Evolutionary conservation across 2,888 invertebrate species (phyloP).

Genomic region (Brachynemurus nebulosus): DNA sequence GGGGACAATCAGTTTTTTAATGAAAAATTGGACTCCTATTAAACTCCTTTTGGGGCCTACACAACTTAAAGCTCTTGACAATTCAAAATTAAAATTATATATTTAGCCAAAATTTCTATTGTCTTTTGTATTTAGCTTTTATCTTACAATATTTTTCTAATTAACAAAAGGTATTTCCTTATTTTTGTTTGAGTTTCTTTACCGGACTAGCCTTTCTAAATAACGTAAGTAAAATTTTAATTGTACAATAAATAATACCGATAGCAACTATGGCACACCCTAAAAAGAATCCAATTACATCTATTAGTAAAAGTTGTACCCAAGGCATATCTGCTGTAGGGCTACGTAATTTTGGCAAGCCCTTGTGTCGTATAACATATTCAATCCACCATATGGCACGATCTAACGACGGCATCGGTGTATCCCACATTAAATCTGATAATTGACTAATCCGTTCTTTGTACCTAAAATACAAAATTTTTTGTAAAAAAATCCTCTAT

Average conservation of each 20-base stretch:
- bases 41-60: too few relatives aligned
- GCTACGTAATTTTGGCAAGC: not conserved
- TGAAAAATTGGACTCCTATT: too few relatives aligned
- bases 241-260: slow-evolving; percentile 1
- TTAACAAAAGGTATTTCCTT: too few relatives aligned
- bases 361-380: slow-evolving; percentile 5
- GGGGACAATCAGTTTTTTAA: too few relatives aligned
- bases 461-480: slow-evolving; percentile 5
- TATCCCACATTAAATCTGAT: slow-evolving; percentile 7
- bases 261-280: not conserved
- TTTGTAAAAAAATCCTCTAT: not conserved
- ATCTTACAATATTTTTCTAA: too few relatives aligned
- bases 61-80: too few relatives aligned
- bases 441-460: slow-evolving; percentile 2
- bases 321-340: slow-evolving; percentile 8
- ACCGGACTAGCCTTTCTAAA: too few relatives aligned
- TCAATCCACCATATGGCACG: slow-evolving; percentile 9
- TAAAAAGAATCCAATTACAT: slow-evolving; percentile 4
- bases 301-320: slow-evolving; percentile 8
- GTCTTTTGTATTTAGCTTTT: too few relatives aligned
- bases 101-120: too few relatives aligned
- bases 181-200: too few relatives aligned
- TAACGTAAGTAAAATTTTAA: too few relatives aligned
- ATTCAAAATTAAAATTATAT: too few relatives aligned
- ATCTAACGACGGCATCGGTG: slow-evolving; percentile 1